phyloP scores from a whole-genome alignment of 1,140 invertebrate species.

The Hestina assimilis region DNA sequence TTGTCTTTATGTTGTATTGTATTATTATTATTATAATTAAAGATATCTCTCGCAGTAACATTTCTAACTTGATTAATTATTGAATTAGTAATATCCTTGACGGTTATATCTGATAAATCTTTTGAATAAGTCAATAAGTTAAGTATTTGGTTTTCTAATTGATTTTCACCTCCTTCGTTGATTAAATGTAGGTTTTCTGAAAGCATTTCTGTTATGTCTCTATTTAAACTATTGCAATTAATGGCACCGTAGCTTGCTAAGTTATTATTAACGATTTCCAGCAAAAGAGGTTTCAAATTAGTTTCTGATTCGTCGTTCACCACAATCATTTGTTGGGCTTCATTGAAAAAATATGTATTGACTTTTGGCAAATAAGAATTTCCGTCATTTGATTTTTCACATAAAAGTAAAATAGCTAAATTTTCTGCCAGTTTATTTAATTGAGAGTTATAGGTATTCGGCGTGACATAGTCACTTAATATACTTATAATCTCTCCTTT shows the following conservation, averaged over 20 bases:
- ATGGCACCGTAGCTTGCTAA: background rate
- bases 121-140: constrained; percentile 9
- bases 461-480: constrained; percentile 4
- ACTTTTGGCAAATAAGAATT: background rate
- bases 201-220: constrained; percentile 10
- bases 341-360: background rate
- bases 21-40: background rate
- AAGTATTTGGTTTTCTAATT: constrained; percentile 8
- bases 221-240: background rate
- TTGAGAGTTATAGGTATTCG: background rate
- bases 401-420: constrained; percentile 5
- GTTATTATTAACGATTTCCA: background rate
- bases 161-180: background rate
- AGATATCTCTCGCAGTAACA: background rate
- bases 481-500: constrained; percentile 19
- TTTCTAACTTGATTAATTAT: background rate
- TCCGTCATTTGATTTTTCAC: background rate
- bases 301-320: background rate
- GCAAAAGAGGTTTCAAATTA: background rate
- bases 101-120: constrained; percentile 1
- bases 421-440: constrained; percentile 9
- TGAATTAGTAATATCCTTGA: background rate
- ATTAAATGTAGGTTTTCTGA: background rate
- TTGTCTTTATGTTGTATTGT: background rate
- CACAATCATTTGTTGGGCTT: background rate